These are phyloP conservation scores for Coranthus polyacanthus DNA, from an alignment of 2,797 vertebrate genomes.

Conservation along the genomic window DNA sequence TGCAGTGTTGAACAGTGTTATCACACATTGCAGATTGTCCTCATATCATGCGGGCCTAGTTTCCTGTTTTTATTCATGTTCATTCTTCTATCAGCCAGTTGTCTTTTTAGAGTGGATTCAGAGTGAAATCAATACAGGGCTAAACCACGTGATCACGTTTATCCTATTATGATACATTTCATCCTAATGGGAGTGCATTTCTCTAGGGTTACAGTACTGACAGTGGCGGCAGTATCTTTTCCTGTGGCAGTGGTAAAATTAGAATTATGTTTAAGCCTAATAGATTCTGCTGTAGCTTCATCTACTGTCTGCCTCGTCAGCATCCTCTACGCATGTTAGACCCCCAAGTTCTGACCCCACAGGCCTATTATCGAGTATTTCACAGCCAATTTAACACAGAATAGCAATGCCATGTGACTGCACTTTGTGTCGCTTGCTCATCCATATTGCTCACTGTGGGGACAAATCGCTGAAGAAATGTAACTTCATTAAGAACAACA, in stretches of 20 bases:
- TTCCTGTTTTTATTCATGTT: neutral
- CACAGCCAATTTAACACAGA: slow-evolving; percentile 41
- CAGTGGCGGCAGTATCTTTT: neutral
- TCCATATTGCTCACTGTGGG: slow-evolving; percentile 16
- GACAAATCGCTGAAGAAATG: slow-evolving; percentile 15
- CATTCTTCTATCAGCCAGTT: neutral
- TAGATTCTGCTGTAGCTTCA: slow-evolving; percentile 2
- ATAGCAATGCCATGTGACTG: slow-evolving; percentile 29
- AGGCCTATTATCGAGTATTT: slow-evolving; percentile 27
- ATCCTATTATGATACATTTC: neutral
- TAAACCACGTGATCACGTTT: neutral
- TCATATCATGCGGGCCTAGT: neutral
- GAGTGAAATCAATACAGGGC: neutral
- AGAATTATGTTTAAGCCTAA: slow-evolving; percentile 18
- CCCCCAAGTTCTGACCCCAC: slow-evolving; percentile 34
- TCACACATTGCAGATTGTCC: no score
- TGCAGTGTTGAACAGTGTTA: no score
- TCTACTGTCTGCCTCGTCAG: slow-evolving; percentile 19
- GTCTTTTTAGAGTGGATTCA: neutral
- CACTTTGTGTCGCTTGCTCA: slow-evolving; percentile 21
- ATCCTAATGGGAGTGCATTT: neutral
- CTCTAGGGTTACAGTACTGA: neutral
- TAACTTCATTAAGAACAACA: neutral
- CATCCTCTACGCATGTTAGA: slow-evolving; percentile 28
- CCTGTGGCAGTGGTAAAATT: slow-evolving; percentile 14